Percentiles rank a stretch among this genome's conserved stretches.
phyloP scores from a whole-genome alignment of 2,113 vertebrate species.

The Aegithalos caudatus region DNA sequence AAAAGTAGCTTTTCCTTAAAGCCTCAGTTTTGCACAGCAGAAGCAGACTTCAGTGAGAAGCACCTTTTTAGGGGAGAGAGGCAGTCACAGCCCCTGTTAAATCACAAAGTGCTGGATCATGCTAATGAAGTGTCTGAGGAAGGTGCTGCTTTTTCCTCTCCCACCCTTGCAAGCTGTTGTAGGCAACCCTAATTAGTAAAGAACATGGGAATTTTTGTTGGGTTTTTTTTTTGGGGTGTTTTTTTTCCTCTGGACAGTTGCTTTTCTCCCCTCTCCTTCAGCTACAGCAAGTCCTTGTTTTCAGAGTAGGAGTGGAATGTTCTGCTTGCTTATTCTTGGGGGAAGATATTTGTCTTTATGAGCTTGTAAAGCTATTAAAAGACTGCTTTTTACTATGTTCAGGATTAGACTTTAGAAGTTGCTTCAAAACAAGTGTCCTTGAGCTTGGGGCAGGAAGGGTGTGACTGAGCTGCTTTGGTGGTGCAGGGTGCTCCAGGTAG shows the following conservation, averaged over 20 bases:
- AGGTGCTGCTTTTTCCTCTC: not conserved
- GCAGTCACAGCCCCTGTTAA: not conserved
- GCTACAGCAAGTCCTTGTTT: not conserved
- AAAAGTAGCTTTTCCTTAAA: not conserved
- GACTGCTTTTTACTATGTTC: not conserved
- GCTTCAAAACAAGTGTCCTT: not conserved
- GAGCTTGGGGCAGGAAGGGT: not conserved
- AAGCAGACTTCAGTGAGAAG: not conserved
- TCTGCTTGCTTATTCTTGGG: conserved; percentile 9
- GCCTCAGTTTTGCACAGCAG: not conserved
- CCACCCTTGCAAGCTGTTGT: not conserved
- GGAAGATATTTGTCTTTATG: conserved; percentile 17
- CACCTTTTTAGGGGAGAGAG: not conserved
- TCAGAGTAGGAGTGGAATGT: not conserved
- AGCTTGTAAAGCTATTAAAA: conserved; percentile 49
- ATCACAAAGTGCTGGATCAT: not conserved
- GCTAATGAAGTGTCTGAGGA: not conserved
- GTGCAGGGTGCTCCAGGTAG: not conserved
- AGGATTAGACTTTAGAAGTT: not conserved
- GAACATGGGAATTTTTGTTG: not conserved
- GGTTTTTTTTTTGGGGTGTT: no score
- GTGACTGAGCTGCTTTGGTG: not conserved
- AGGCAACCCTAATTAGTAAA: not conserved
- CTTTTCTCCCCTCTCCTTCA: not conserved
- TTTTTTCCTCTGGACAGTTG: not conserved